Conservation (phyloP, 2,113 vertebrate genomes). For the Microcebus lehilahytsara region DNA sequence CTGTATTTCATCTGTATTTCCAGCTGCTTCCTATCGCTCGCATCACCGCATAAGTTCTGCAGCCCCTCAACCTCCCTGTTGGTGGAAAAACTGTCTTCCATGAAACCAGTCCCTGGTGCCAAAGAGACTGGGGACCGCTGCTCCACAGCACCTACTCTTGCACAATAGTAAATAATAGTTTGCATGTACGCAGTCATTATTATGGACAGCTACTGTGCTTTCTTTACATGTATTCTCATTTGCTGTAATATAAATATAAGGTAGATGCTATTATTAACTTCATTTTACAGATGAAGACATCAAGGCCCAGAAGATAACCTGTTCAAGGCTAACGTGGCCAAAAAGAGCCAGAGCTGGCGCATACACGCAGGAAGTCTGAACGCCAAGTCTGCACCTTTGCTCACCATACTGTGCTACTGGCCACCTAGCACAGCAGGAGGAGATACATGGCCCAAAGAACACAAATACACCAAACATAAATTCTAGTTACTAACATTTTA, state of each 20-base stretch:
- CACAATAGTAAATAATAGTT: background rate
- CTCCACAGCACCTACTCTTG: background rate
- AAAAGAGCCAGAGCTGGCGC: background rate
- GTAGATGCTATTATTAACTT: background rate
- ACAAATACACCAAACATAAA: too few species aligned
- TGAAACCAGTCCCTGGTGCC: too few species aligned
- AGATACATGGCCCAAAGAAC: background rate
- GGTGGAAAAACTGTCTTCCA: too few species aligned
- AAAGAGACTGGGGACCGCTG: too few species aligned
- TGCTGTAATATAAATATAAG: background rate
- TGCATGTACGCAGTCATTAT: background rate
- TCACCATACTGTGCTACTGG: background rate
- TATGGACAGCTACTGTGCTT: background rate
- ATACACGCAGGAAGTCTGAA: background rate
- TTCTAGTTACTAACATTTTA: background rate
- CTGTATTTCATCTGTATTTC: too few species aligned
- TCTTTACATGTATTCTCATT: background rate
- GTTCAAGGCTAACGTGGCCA: background rate
- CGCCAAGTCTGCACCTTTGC: accelerated
- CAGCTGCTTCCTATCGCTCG: too few species aligned
- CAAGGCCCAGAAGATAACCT: background rate
- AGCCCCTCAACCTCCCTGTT: too few species aligned
- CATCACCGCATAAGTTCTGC: too few species aligned
- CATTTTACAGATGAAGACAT: background rate
- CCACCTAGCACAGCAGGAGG: background rate